Base-by-base conservation (phyloP, 2,797 vertebrate species). In the Myiotriccus ornatus region DNA sequence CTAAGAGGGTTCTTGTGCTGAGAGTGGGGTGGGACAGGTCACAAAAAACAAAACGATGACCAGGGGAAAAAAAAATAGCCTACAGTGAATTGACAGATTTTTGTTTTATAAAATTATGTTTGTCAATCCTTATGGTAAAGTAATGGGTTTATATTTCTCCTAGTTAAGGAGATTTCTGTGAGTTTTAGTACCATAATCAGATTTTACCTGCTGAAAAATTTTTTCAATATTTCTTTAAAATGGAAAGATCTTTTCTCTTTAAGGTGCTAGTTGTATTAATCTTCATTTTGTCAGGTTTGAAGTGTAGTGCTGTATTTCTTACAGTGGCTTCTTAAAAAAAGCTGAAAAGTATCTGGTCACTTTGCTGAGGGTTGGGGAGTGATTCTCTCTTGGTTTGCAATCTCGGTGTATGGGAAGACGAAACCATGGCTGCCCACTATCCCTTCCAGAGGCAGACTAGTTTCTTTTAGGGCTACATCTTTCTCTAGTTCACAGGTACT, bases 1-100 rank as follows among this genome's bases (percentile, higher is more conserved):
- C 10, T 35, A 14, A 55, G 21, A 55, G 20, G 4, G 7, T 67
- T 77, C 34, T n/a, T 84, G 8, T 63, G 24, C 47, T 85, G 24
- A 17, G 7, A 8, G 22, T 37, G 1, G 2, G 9, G 9, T 9
- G 14, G 5, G 17, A 32, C 1, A 9, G 34, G 6, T 59, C 25
- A 13, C 24, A 47, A 35, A 84, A 27, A 78, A 49, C 75, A 78
- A 76, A 41, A 10, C 19, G 9, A 14, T 52, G 27, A 52, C 27
- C 6, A 52, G 16, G 22, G 15, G 34, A 14, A 22, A 22, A 62
- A 23, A 30, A 32, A 43, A 30, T 16, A 35, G 3, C 20, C 21
- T 76, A 19, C 14, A 25, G 49, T 74, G 35, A 84, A 46, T 10
- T 59, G 8, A 49, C 8, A 46, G 62, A 27, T 53, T 19, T 80